Base-by-base conservation (phyloP, 1,140 invertebrate species). In the Trichoplusia ni region DNA sequence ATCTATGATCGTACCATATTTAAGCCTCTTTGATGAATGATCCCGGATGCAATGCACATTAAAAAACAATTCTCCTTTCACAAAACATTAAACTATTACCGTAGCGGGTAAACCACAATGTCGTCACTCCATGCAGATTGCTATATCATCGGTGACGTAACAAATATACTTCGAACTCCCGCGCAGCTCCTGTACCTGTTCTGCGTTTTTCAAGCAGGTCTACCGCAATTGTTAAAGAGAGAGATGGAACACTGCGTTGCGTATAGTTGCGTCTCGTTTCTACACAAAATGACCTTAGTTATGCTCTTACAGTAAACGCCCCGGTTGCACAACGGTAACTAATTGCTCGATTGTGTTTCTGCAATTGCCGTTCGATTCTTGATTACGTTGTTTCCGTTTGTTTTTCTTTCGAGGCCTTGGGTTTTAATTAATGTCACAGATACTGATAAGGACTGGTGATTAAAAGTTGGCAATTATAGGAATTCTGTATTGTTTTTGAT, bases 311-410 rank as follows among this genome's bases (percentile, higher is more conserved):
- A n/a, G n/a, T n/a, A n/a, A n/a, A n/a, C n/a, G n/a, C 44, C 44
- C 44, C 44, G 25, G 44, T 47, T 47, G 44, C 44, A 25, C 44
- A 47, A 51, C 47, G 47, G 47, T 51, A 35, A 33, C 47, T 51
- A 51, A 51, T 51, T 51, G 47, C 16, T 18, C 33, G 16, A 19
- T 51, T 51, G 27, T 33, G 3, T 33, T 35, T 51, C 27, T 33
- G 27, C 29, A 31, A 51, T 51, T 33, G 27, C 16, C 47, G 27
- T 35, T 51, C 47, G 47, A 51, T 51, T 35, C 27, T 35, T 21
- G 14, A 51, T 51, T 33, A 51, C 29, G 29, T 51, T 3, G 47
- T 29, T 51, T 51, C 47, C 29, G 47, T 47, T 47, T 47, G 13
- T 33, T 33, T 33, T 35, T 46, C 13, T 51, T 51, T 51, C 47